Conservation (phyloP, 2,888 invertebrate species). For the Morpho deidamia region DNA sequence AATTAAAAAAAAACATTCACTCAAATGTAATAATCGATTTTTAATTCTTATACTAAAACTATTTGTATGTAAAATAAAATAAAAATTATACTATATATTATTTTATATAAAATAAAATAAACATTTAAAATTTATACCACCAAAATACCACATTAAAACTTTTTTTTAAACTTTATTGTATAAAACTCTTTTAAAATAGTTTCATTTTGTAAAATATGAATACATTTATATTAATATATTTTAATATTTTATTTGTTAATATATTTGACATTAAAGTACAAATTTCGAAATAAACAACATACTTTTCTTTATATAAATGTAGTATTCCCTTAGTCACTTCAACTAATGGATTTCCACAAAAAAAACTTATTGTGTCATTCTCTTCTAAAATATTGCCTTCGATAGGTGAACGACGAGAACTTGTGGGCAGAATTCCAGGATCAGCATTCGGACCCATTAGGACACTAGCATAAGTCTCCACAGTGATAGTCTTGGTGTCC, state of each 20-base stretch:
- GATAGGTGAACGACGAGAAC: constrained; percentile 78
- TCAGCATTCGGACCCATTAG: constrained; percentile 72
- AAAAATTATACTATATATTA: too few species aligned
- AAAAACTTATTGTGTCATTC: constrained; percentile 84
- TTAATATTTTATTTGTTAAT: background rate
- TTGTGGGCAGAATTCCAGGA: constrained; percentile 79
- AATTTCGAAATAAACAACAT: constrained; percentile 41
- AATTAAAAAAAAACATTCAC: too few species aligned
- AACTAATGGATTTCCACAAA: constrained; percentile 97
- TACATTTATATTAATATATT: too few species aligned
- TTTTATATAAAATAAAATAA: too few species aligned
- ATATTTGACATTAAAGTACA: background rate
- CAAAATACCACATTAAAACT: too few species aligned
- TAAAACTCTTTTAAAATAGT: too few species aligned
- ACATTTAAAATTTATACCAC: too few species aligned
- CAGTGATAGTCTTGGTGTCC: constrained; percentile 83
- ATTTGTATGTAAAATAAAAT: too few species aligned
- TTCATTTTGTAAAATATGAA: too few species aligned
- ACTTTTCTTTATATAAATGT: constrained; percentile 99
- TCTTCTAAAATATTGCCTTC: constrained; percentile 50
- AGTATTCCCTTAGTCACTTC: constrained; percentile 98
- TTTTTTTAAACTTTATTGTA: too few species aligned
- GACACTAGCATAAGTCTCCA: constrained; percentile 87
- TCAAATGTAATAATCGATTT: too few species aligned
- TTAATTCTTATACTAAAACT: too few species aligned